Evolutionary conservation across 2,797 vertebrate species (phyloP), one percentile per base, ranked within the genome.

Genomic region (Argya squamiceps): DNA sequence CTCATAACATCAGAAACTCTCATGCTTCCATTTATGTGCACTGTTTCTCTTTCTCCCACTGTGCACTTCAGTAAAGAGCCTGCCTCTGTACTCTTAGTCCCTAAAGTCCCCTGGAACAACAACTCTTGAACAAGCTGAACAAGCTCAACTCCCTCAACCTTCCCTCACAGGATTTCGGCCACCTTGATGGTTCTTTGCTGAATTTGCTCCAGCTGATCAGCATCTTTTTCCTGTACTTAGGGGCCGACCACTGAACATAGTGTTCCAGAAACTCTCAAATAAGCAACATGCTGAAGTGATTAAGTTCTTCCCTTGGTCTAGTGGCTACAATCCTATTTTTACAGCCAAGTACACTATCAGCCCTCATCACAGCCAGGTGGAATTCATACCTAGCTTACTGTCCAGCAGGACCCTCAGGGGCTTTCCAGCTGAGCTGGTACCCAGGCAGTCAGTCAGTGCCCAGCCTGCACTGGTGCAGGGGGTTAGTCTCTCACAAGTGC

Each of bases 241-340:
- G 10, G 6, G 4, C 19, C 22, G 24, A 32, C 41, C 73, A 23
- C 10, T 2, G 3, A 29, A 43, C 4, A 2, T 11, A 24, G 11
- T 29, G 21, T 9, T 80, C 24, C 65, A 78, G 53, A 68, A 91
- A 63, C 10, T 5, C n/a, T 50, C 60, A 47, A 62, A 80, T 0
- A 4, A 86, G 36, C 41, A 55, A 27, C 29, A 87, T 3, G 4
- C 3, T 81, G 49, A 75, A 50, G 23, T 6, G 2, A 47, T 67
- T 55, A 65, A 69, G 24, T 21, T 30, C 37, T 92, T 87, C 23
- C 15, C 32, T 74, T 23, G 0, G 44, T 36, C 55, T 80, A 21
- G 47, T 34, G 53, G 27, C 14, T 81, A 21, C 15, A 47, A 22
- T 77, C 26, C 12, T 63, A 4, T 63, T 85, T 84, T 65, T 55